These are phyloP conservation scores for Campylomormyrus tamandua DNA, from an alignment of 2,113 vertebrate genomes.

Conservation along the genomic window DNA sequence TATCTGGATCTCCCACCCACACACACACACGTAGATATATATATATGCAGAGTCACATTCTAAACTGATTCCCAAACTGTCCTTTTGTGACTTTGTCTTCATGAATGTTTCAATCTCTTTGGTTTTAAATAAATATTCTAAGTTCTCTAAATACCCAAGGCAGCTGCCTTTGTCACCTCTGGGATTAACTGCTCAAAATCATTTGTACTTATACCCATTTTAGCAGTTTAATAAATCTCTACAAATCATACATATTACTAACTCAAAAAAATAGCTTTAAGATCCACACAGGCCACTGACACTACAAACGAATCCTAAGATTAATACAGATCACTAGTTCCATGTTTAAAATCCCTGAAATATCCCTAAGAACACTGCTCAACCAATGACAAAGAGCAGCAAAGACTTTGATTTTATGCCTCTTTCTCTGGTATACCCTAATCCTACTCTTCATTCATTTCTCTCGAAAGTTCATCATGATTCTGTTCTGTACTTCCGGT, in stretches of 20 bases:
- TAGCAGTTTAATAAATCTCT: background rate
- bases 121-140: background rate
- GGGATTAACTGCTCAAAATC: background rate
- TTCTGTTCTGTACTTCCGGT: background rate
- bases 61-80: background rate
- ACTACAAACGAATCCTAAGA: background rate
- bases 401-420: background rate
- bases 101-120: background rate
- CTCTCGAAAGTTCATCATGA: background rate
- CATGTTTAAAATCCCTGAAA: background rate
- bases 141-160: background rate
- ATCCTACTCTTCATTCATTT: background rate
- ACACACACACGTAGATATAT: background rate
- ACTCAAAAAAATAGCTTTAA: background rate
- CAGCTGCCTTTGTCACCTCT: background rate
- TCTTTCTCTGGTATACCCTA: background rate
- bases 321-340: background rate
- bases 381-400: background rate
- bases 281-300: background rate
- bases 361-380: background rate
- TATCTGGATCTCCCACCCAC: background rate
- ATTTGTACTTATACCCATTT: background rate
- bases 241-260: background rate
- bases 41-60: background rate
- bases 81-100: background rate